phyloP scores from a whole-genome alignment of 2,797 vertebrate species.

The Trichosurus vulpecula region DNA sequence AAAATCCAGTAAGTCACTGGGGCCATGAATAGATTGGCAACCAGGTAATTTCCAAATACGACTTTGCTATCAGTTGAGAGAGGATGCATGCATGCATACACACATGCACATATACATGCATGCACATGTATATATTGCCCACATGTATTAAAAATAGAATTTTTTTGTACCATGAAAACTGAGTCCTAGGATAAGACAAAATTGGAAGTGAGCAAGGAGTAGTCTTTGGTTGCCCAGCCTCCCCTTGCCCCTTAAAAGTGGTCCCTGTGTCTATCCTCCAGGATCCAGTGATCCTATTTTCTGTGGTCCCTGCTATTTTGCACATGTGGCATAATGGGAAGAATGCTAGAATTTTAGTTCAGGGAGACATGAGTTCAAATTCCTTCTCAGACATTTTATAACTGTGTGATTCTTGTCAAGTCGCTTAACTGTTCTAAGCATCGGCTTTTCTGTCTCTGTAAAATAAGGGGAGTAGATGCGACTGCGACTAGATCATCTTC shows the following conservation, averaged over 20 bases:
- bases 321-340: background rate
- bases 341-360: background rate
- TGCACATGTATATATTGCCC: background rate
- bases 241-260: background rate
- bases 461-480: background rate
- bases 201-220: background rate
- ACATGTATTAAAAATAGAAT: background rate
- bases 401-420: background rate
- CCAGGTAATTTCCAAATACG: too few species aligned
- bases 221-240: background rate
- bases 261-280: background rate
- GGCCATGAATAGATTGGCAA: background rate
- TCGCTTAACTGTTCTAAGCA: background rate
- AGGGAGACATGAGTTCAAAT: background rate
- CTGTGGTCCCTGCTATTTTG: background rate
- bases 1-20: background rate
- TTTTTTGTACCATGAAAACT: background rate
- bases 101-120: background rate
- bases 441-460: background rate
- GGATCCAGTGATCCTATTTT: background rate
- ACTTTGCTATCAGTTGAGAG: too few species aligned
- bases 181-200: background rate
- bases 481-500: background rate
- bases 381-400: background rate
- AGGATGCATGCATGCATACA: accelerated